phyloP scores from a whole-genome alignment of 2,797 vertebrate species.

The Dryobates pubescens region DNA sequence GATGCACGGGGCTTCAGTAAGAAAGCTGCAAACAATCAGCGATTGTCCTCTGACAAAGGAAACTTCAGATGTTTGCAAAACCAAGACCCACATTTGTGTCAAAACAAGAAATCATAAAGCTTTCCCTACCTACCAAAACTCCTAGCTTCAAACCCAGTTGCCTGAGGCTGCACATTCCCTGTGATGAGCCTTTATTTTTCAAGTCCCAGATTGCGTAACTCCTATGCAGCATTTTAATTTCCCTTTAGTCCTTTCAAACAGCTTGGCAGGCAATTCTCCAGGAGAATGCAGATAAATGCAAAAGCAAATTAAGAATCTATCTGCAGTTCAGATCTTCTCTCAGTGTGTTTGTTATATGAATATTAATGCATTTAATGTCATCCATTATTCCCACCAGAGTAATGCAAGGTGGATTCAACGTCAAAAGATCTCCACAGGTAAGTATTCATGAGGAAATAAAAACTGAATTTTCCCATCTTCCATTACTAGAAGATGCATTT shows the following conservation, averaged over 20 bases:
- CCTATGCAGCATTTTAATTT: slow-evolving; percentile 68
- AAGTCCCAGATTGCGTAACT: slow-evolving; percentile 58
- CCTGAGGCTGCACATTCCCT: slow-evolving; percentile 17
- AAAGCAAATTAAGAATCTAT: slow-evolving; percentile 66
- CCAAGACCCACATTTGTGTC: slow-evolving; percentile 1
- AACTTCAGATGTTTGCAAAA: neutral
- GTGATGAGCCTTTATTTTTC: slow-evolving; percentile 43
- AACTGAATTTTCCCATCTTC: slow-evolving; percentile 35
- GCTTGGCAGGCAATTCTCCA: slow-evolving; percentile 66
- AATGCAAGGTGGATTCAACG: slow-evolving; percentile 27
- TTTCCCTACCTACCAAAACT: neutral
- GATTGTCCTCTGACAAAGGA: neutral
- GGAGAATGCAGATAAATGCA: slow-evolving; percentile 69
- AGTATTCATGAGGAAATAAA: slow-evolving; percentile 44
- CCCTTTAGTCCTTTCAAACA: slow-evolving; percentile 58
- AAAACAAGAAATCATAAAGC: neutral
- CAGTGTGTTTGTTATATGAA: slow-evolving; percentile 48
- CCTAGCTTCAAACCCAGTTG: slow-evolving; percentile 31
- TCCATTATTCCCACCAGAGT: slow-evolving; percentile 24
- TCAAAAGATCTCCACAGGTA: slow-evolving; percentile 30
- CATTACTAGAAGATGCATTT: slow-evolving; percentile 11
- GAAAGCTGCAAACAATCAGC: neutral
- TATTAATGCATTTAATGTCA: slow-evolving; percentile 50
- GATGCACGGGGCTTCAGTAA: neutral
- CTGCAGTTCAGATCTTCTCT: slow-evolving; percentile 38